Percentiles rank a stretch among this genome's conserved stretches.
phyloP scores from a whole-genome alignment of 2,113 vertebrate species.

The Cromileptes altivelis region DNA sequence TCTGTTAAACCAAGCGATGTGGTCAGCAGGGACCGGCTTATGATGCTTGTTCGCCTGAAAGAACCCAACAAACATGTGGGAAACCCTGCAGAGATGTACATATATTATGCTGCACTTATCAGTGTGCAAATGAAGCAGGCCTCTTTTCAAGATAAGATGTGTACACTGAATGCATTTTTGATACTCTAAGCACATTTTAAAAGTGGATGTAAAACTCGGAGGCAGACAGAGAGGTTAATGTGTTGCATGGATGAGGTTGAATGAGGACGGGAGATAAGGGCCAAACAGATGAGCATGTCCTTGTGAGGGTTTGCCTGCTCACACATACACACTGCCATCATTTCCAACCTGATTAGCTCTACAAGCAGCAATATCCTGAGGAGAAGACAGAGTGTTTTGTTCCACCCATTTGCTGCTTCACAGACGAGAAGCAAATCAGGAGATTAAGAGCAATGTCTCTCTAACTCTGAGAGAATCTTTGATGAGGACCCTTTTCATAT shows the following conservation, averaged over 20 bases:
- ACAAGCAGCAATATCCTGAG: conserved; percentile 74
- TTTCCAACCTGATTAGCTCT: conserved; percentile 71
- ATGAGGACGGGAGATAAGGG: conserved; percentile 59
- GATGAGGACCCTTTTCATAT: conserved; percentile 46
- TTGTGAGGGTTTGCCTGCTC: conserved; percentile 19
- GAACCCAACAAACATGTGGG: conserved; percentile 20
- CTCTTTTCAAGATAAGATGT: conserved; percentile 27
- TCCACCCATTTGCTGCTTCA: conserved; percentile 65
- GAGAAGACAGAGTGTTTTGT: conserved; percentile 68
- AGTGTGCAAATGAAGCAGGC: conserved; percentile 13
- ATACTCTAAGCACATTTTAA: conserved; percentile 25
- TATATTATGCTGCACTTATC: conserved; percentile 24
- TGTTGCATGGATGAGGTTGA: conserved; percentile 24
- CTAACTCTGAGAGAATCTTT: conserved; percentile 50
- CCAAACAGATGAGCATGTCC: conserved; percentile 32
- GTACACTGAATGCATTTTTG: conserved; percentile 21
- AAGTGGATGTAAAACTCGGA: conserved; percentile 19
- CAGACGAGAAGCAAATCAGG: conserved; percentile 58
- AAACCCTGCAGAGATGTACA: conserved; percentile 7
- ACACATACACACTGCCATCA: conserved; percentile 37
- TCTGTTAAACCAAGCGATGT: conserved; percentile 10
- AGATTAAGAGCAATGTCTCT: conserved; percentile 64
- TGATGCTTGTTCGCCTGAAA: conserved; percentile 12
- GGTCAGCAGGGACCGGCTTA: conserved; percentile 50
- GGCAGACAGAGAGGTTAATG: conserved; percentile 55